Conservation (phyloP, 2,113 vertebrate species). For the Laticauda laticaudata region DNA sequence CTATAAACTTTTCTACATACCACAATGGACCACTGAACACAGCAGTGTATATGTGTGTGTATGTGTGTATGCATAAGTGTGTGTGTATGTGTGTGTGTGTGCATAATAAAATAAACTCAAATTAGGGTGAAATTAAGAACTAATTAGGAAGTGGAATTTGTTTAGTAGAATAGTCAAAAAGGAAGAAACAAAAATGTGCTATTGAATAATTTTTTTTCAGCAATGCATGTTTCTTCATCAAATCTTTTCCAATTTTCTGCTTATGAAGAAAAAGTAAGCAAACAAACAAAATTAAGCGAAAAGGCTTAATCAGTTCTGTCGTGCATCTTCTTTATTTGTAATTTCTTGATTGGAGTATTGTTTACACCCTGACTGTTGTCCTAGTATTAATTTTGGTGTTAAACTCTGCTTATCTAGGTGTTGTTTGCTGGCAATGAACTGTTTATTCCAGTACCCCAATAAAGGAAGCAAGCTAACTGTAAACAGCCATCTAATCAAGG, state of each 20-base stretch:
- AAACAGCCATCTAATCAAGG: background rate
- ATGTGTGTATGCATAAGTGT: background rate
- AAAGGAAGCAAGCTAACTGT: background rate
- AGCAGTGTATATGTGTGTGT: too few relatives aligned
- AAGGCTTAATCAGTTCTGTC: background rate
- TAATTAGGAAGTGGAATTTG: background rate
- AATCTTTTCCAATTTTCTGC: background rate
- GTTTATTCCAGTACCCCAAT: background rate
- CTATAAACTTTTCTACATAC: background rate
- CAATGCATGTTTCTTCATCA: background rate
- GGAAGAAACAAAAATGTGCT: too few relatives aligned
- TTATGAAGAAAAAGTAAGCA: background rate
- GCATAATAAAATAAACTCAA: background rate
- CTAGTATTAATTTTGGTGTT: background rate
- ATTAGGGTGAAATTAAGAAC: background rate
- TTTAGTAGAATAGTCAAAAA: background rate
- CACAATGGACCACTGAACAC: background rate
- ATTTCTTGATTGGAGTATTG: background rate
- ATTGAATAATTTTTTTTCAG: background rate
- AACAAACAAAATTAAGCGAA: background rate
- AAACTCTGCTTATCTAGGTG: background rate
- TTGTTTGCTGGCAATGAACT: background rate
- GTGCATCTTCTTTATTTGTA: background rate
- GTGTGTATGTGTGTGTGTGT: background rate
- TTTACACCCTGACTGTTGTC: background rate